Evolutionary conservation across 2,888 invertebrate species (phyloP).

Genomic region (Synergus laeviventris): DNA sequence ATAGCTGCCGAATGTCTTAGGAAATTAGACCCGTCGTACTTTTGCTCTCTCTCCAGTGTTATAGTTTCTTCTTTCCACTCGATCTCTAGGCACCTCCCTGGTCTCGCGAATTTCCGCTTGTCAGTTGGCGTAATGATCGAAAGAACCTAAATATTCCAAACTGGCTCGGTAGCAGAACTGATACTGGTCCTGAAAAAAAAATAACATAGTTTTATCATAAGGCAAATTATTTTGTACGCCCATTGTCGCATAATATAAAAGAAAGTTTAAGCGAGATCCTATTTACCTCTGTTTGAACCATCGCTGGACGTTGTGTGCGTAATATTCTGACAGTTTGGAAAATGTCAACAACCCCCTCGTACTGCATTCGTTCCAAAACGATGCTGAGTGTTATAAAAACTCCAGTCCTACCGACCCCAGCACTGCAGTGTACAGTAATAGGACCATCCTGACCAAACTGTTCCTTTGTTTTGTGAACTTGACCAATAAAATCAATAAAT

Average conservation of each 20-base stretch:
- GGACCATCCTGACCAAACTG: slow-evolving; percentile 99
- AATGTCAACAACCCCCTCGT: slow-evolving; percentile 98
- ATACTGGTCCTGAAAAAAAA: slow-evolving; percentile 93
- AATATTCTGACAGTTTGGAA: slow-evolving; percentile 99
- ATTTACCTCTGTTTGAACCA: slow-evolving; percentile 99
- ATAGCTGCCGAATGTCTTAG: slow-evolving; percentile 43
- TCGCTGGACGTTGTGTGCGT: slow-evolving; percentile 98
- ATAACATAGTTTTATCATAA: neutral
- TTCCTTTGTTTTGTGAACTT: slow-evolving; percentile 99
- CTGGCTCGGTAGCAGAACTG: slow-evolving; percentile 99
- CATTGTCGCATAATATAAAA: too few relatives aligned
- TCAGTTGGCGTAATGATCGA: slow-evolving; percentile 96
- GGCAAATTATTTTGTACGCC: neutral
- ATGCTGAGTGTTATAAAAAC: slow-evolving; percentile 99
- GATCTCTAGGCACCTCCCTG: slow-evolving; percentile 67
- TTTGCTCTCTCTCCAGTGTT: slow-evolving; percentile 71
- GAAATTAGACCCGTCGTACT: slow-evolving; percentile 71
- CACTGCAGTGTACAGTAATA: slow-evolving; percentile 96
- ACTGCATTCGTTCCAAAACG: slow-evolving; percentile 98
- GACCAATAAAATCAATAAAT: slow-evolving; percentile 99
- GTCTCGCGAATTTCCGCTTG: slow-evolving; percentile 73
- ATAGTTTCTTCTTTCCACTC: slow-evolving; percentile 67
- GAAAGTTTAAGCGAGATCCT: slow-evolving; percentile 21
- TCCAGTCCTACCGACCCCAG: slow-evolving; percentile 98
- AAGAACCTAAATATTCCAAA: slow-evolving; percentile 97